Evolutionary conservation across 2,888 invertebrate genomes (phyloP), one percentile per base, ranked within the genome.

Genomic region (Dasysyrphus tricinctus): DNA sequence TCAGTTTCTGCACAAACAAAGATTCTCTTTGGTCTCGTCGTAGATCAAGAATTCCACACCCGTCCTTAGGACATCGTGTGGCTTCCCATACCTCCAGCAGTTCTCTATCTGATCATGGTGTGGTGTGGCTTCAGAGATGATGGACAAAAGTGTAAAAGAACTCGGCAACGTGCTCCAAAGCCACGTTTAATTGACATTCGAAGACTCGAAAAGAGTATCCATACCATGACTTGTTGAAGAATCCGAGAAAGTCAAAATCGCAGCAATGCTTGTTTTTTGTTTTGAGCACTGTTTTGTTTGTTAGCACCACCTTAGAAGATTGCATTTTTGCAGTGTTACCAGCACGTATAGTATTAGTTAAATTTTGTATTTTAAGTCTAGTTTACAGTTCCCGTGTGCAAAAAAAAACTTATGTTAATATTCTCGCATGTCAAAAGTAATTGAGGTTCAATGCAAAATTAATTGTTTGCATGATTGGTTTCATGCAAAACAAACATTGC

Each of bases 131-230:
- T 19, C 4, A 19, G 51, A 51, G 32, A 72, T 84, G 84, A 80
- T 57, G 61, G 72, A 63, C 69, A 69, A 76, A 54, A 77, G 75
- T 80, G 75, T 72, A 51, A 59, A 34, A 65, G 12, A 61, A 24
- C 54, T 29, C 24, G 24, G 51, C 49, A 59, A 49, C 59, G 51
- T 24, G 39, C 63, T 57, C 11, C 37, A 39, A 11, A 59, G 29
- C 57, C 57, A 44, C 67, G 44, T 75, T 77, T 63, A 81, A 77
- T 74, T 85, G 85, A 80, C 74, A 85, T 70, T 73, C 54, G 76
- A 80, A 72, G 67, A 56, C 49, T 9, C 67, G 19, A 19, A n/a
- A n/a, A 39, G 59, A 14, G 34, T 49, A 49, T 6, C 12, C 29
- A 5, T 51, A 51, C 19, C 49, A 11, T 12, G 16, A 47, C 34